A percentile compares a stretch with the other conserved stretches of the same genome.
Conservation (phyloP, 1,140 invertebrate species). For the Ylistrum balloti region DNA sequence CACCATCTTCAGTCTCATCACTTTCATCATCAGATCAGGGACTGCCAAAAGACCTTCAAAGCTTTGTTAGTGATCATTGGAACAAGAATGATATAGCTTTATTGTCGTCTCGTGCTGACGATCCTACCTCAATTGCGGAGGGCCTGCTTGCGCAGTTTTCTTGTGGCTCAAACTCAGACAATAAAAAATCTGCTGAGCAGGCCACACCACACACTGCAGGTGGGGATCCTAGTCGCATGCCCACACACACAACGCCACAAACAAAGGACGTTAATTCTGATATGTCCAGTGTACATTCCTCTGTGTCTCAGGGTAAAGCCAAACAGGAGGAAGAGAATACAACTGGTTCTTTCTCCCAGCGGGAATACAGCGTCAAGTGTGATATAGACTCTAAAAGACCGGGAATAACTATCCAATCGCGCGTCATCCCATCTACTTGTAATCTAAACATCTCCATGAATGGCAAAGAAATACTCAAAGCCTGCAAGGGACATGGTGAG, state of each 20-base stretch:
- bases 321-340: constrained; percentile 53
- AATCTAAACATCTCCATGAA: constrained; percentile 80
- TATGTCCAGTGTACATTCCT: constrained; percentile 54
- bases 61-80: constrained; percentile 57
- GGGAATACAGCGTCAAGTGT: constrained; percentile 55
- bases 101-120: constrained; percentile 63
- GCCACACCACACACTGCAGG: not conserved
- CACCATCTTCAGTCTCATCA: constrained; percentile 9
- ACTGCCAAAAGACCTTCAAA: constrained; percentile 64
- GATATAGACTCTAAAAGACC: constrained; percentile 45
- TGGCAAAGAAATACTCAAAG: constrained; percentile 79
- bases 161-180: constrained; percentile 55
- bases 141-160: constrained; percentile 75
- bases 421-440: not conserved
- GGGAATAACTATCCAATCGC: not conserved
- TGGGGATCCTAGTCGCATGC: not conserved
- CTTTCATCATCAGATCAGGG: constrained; percentile 49
- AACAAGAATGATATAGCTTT: constrained; percentile 72
- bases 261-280: not conserved
- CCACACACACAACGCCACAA: not conserved
- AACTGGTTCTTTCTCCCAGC: constrained; percentile 41
- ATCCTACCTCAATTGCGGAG: constrained; percentile 72
- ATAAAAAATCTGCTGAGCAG: constrained; percentile 42
- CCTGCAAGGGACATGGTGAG: constrained; percentile 81
- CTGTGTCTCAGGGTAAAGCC: constrained; percentile 50